Evolutionary conservation across 2,888 invertebrate genomes (phyloP).

Genomic region (Acronicta alni): DNA sequence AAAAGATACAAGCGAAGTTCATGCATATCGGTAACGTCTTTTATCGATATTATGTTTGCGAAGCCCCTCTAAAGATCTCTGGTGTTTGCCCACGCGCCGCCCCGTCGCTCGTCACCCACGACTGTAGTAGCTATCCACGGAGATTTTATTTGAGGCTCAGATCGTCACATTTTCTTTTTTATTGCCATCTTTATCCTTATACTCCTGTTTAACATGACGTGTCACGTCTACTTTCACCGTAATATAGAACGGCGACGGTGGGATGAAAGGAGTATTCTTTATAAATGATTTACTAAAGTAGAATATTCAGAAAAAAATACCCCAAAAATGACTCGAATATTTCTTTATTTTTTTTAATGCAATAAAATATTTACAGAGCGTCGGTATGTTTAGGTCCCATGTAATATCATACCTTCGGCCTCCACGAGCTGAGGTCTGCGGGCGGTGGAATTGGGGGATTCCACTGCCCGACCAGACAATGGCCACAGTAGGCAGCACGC

Average conservation of each 20-base stretch:
- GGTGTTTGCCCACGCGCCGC: slow-evolving; percentile 51
- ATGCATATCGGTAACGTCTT: slow-evolving; percentile 19
- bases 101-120: slow-evolving; percentile 22
- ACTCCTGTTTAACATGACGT: slow-evolving; percentile 49
- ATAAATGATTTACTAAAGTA: neutral
- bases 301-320: neutral
- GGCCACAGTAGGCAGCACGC: too few species aligned
- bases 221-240: slow-evolving; percentile 21
- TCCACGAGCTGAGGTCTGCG: too few species aligned
- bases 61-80: slow-evolving; percentile 38
- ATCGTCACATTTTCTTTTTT: slow-evolving; percentile 53
- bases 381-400: too few species aligned
- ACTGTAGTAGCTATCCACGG: slow-evolving; percentile 33
- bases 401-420: too few species aligned
- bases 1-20: neutral
- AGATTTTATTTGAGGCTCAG: slow-evolving; percentile 49
- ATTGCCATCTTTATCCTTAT: slow-evolving; percentile 54
- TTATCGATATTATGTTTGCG: slow-evolving; percentile 59
- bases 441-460: too few species aligned
- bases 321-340: neutral
- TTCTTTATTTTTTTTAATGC: too few species aligned
- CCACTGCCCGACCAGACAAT: too few species aligned
- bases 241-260: neutral
- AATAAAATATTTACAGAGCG: too few species aligned
- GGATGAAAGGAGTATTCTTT: slow-evolving; percentile 5